Conservation (phyloP, 2,113 vertebrate genomes). For the Nycticorax nycticorax region DNA sequence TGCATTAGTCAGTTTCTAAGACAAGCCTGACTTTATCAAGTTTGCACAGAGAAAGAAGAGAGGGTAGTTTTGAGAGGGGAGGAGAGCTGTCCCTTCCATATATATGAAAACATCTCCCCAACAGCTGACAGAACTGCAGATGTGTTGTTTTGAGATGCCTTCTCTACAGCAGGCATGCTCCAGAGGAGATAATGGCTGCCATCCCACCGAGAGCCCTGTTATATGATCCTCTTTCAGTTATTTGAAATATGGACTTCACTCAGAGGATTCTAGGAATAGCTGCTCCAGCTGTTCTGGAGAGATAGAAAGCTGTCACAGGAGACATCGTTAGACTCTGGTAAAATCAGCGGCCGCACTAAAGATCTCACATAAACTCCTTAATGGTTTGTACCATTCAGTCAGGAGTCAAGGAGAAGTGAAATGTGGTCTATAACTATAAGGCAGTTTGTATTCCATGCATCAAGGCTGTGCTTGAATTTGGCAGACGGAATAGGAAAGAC, state of each 20-base stretch:
- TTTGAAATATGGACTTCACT: conserved; percentile 64
- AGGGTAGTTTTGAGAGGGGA: background rate
- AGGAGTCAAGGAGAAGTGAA: conserved; percentile 47
- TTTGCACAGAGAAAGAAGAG: background rate
- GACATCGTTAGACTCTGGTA: conserved; percentile 31
- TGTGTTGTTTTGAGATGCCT: conserved; percentile 17
- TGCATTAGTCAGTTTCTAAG: background rate
- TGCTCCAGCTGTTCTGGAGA: conserved; percentile 62
- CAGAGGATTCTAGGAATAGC: conserved; percentile 63
- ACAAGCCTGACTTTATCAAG: background rate
- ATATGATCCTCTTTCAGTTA: conserved; percentile 55
- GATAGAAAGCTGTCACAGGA: conserved; percentile 62
- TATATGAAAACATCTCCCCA: background rate
- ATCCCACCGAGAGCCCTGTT: conserved; percentile 7
- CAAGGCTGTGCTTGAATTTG: conserved; percentile 34
- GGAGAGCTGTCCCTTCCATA: background rate
- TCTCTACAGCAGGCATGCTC: conserved; percentile 9
- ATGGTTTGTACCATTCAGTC: conserved; percentile 24
- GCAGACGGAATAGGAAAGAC: conserved; percentile 43
- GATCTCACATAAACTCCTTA: conserved; percentile 41
- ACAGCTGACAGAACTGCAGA: background rate
- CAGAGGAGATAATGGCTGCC: conserved; percentile 23
- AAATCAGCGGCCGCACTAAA: conserved; percentile 38
- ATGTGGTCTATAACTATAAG: conserved; percentile 29
- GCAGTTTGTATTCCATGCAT: conserved; percentile 51